Conservation (phyloP, 30 jellyfish, hydroid and myxozoan genomes). For the Cassiopea andromeda region DNA sequence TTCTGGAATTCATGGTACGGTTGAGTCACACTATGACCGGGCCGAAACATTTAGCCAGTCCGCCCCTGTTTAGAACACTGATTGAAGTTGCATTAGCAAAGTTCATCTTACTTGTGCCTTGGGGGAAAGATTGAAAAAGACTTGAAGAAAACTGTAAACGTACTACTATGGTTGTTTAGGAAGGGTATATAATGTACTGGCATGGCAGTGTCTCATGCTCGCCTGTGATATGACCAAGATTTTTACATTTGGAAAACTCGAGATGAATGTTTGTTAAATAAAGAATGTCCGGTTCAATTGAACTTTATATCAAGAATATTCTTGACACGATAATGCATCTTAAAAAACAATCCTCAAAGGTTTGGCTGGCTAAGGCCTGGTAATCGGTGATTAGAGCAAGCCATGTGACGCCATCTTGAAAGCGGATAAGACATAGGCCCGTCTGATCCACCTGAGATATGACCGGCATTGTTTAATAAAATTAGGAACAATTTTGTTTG, state of each 20-base stretch:
- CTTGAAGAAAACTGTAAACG: no score
- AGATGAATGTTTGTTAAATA: constrained; percentile 57
- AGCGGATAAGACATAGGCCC: constrained; percentile 76
- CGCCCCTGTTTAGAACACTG: no score
- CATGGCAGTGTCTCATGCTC: no score
- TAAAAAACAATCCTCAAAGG: constrained; percentile 50
- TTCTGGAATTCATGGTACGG: no score
- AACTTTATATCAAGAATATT: constrained; percentile 47
- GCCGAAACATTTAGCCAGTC: no score
- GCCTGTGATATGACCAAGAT: background rate
- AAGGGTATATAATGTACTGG: no score
- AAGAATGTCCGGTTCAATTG: constrained; percentile 72
- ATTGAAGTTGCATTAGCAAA: no score
- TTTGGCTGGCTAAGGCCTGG: constrained; percentile 80
- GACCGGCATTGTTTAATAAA: constrained; percentile 71
- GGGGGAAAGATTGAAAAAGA: no score
- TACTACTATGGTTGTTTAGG: no score
- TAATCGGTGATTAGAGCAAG: constrained; percentile 66
- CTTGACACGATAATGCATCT: constrained; percentile 69
- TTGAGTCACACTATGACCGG: no score
- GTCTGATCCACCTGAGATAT: constrained; percentile 79
- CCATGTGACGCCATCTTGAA: constrained; percentile 79
- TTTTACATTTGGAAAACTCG: background rate
- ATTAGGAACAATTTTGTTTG: constrained; percentile 63
- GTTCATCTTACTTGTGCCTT: no score